A percentile compares a stretch with the other conserved stretches of the same genome.
Conservation (phyloP, 2,888 invertebrate genomes). For the Agelastica alni region DNA sequence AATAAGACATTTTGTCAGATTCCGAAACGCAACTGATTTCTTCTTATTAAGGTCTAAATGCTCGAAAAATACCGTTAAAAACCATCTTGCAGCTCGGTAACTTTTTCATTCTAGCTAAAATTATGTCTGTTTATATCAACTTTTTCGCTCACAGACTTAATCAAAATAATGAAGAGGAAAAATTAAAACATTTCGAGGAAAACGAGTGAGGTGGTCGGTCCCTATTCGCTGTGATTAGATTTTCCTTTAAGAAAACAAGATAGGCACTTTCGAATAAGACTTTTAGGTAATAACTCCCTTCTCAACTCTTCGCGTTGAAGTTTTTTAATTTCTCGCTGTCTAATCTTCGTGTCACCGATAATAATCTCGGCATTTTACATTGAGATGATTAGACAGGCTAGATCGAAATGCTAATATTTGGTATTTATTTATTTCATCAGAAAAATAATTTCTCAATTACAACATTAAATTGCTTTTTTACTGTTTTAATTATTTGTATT, state of each 20-base stretch:
- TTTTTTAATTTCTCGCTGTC: background rate
- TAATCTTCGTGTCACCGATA: too few relatives aligned
- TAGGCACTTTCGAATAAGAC: background rate
- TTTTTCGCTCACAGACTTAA: background rate
- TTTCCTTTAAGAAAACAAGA: background rate
- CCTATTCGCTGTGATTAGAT: background rate
- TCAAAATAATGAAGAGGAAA: background rate
- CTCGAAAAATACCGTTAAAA: background rate
- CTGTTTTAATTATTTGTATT: too few relatives aligned
- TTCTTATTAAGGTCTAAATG: background rate
- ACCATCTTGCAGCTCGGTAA: background rate
- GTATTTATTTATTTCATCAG: too few relatives aligned
- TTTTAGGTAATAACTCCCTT: background rate
- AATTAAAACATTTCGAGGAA: background rate
- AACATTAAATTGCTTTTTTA: too few relatives aligned
- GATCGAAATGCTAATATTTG: too few relatives aligned
- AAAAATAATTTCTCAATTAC: too few relatives aligned
- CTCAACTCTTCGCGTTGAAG: background rate
- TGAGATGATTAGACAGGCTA: too few relatives aligned
- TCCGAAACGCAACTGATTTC: too few relatives aligned
- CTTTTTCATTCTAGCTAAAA: background rate
- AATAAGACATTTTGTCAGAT: too few relatives aligned
- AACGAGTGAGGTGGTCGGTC: background rate
- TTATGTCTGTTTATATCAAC: background rate
- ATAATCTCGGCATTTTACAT: too few relatives aligned